A percentile compares a stretch with the other conserved stretches of the same genome.
Conservation (phyloP, 2,888 invertebrate genomes). For the Horisme vitalbata region DNA sequence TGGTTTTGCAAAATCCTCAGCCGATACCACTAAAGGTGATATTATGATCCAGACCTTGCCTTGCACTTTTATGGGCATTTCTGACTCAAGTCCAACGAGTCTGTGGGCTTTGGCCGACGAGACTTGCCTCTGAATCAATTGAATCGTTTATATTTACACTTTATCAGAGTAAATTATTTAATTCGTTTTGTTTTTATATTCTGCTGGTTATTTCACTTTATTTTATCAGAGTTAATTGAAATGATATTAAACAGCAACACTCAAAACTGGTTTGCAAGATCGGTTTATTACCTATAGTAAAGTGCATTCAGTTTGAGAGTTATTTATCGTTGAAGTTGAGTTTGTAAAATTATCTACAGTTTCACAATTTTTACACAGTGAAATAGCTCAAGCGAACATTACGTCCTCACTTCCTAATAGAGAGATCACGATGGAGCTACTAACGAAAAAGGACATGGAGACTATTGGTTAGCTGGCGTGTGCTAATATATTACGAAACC, state of each 20-base stretch:
- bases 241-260: no score
- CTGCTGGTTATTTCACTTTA: no score
- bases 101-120: constrained; percentile 35
- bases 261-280: no score
- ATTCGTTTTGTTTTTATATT: no score
- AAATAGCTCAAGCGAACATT: constrained; percentile 39
- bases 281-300: no score
- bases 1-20: constrained; percentile 42
- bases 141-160: constrained; percentile 28
- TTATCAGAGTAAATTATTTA: constrained; percentile 5
- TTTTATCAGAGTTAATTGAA: no score
- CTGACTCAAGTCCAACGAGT: constrained; percentile 49
- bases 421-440: constrained; percentile 65
- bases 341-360: no score
- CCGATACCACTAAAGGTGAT: constrained; percentile 42
- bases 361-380: constrained; percentile 28
- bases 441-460: constrained; percentile 58
- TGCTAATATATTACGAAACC: constrained; percentile 57
- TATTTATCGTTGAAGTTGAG: no score
- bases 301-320: no score
- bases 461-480: constrained; percentile 50
- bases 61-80: constrained; percentile 51
- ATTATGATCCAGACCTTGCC: constrained; percentile 36
- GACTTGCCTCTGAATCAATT: constrained; percentile 36
- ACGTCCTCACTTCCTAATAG: constrained; percentile 62